phyloP scores from a whole-genome alignment of 2,113 vertebrate genomes.

The Myrmophylax atrothorax region DNA sequence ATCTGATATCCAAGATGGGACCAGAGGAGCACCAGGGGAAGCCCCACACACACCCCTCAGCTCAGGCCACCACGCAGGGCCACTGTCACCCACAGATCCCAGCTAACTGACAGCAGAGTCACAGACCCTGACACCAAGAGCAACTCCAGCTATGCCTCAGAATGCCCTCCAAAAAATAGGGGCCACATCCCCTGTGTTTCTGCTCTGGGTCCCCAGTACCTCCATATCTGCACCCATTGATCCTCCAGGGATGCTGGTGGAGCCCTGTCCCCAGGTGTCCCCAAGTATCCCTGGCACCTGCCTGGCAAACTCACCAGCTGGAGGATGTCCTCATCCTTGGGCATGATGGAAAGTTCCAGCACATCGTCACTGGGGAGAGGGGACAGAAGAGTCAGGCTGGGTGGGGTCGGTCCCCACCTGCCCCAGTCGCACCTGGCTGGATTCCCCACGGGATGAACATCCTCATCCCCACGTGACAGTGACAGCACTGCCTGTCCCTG shows the following conservation, averaged over 20 bases:
- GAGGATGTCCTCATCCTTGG: conserved; percentile 95
- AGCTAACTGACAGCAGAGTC: accelerated
- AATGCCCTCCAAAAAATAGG: background rate
- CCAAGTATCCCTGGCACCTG: background rate
- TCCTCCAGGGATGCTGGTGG: background rate
- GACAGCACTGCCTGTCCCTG: background rate
- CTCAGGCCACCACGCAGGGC: background rate
- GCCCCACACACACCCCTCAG: accelerated
- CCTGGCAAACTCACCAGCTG: conserved; percentile 88
- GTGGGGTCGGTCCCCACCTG: accelerated
- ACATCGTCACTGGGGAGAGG: conserved; percentile 83
- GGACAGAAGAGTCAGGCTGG: background rate
- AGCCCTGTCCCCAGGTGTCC: background rate
- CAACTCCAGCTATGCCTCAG: background rate
- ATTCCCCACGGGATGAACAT: accelerated
- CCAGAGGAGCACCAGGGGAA: background rate
- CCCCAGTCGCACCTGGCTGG: accelerated
- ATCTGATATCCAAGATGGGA: accelerated
- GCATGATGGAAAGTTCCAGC: conserved; percentile 96
- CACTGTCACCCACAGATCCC: background rate
- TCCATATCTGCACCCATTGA: background rate
- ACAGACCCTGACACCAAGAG: background rate
- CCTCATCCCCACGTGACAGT: accelerated
- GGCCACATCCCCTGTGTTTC: background rate
- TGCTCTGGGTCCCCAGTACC: accelerated